These are phyloP conservation scores for Buphagus erythrorhynchus DNA, from an alignment of 2,797 vertebrate genomes.

Conservation along the genomic window DNA sequence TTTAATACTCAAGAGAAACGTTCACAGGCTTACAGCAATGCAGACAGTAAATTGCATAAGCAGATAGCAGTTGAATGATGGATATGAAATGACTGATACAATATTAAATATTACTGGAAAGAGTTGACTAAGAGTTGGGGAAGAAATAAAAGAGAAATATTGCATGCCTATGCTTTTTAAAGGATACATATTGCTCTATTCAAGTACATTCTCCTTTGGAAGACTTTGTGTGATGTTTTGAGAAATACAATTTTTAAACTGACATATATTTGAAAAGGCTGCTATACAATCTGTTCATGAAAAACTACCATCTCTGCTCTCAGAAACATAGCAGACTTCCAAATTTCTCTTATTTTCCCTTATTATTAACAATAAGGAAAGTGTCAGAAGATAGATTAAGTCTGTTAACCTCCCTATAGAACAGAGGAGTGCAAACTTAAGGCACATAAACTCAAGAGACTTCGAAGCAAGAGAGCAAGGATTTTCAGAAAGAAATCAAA, in stretches of 20 bases:
- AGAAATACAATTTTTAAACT: not conserved
- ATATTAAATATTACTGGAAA: not conserved
- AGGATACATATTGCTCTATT: not conserved
- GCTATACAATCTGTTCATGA: not conserved
- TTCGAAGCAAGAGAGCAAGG: not conserved
- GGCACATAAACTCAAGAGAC: not conserved
- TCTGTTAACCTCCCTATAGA: not conserved
- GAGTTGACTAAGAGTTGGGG: not conserved
- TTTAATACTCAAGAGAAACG: not conserved
- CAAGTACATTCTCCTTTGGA: not conserved
- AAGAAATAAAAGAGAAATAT: not conserved
- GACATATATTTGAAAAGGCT: not conserved
- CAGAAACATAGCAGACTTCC: not conserved
- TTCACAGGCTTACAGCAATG: not conserved
- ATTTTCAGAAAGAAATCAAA: not conserved
- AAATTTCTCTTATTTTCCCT: not conserved
- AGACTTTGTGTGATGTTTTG: not conserved
- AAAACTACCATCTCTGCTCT: not conserved
- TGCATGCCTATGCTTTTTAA: not conserved
- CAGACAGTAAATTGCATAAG: not conserved
- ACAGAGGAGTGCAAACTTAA: not conserved
- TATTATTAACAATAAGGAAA: not conserved
- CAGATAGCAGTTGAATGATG: not conserved
- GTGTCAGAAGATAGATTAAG: not conserved
- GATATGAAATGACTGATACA: not conserved